phyloP scores from a whole-genome alignment of 2,888 invertebrate genomes.

The Amphipyra berbera region DNA sequence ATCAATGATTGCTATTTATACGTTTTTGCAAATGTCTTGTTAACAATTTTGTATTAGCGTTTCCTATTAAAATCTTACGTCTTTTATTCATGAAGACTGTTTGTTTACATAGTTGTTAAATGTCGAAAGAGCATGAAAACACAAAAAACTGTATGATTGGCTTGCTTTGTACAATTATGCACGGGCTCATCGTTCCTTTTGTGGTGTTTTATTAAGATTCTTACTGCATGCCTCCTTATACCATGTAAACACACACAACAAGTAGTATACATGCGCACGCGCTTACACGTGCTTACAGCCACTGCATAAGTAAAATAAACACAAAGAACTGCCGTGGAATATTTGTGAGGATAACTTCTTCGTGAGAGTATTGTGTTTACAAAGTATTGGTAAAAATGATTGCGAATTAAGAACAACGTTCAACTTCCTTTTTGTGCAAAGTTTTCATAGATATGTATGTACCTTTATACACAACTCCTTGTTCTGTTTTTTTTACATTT shows the following conservation, averaged over 20 bases:
- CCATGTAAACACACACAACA: conserved; percentile 28
- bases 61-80: conserved; percentile 71
- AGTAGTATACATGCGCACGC: conserved; percentile 17
- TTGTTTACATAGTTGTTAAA: conserved; percentile 48
- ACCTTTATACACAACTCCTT: neutral
- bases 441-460: too few species aligned
- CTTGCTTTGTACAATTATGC: conserved; percentile 49
- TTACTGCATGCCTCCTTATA: conserved; percentile 46
- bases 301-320: conserved; percentile 34
- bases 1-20: conserved; percentile 72
- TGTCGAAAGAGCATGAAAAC: conserved; percentile 38
- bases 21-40: conserved; percentile 78
- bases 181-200: conserved; percentile 38
- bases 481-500: too few species aligned
- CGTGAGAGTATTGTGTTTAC: conserved; percentile 37
- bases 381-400: conserved; percentile 27
- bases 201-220: conserved; percentile 53
- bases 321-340: conserved; percentile 49
- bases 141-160: conserved; percentile 47
- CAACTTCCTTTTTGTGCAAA: neutral
- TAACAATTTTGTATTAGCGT: conserved; percentile 69
- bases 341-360: conserved; percentile 47
- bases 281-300: conserved; percentile 38
- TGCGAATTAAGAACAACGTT: conserved; percentile 2
- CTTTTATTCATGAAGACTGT: conserved; percentile 45